Base-by-base conservation (phyloP, 2,797 vertebrate genomes). In the Microtus obscurus region DNA sequence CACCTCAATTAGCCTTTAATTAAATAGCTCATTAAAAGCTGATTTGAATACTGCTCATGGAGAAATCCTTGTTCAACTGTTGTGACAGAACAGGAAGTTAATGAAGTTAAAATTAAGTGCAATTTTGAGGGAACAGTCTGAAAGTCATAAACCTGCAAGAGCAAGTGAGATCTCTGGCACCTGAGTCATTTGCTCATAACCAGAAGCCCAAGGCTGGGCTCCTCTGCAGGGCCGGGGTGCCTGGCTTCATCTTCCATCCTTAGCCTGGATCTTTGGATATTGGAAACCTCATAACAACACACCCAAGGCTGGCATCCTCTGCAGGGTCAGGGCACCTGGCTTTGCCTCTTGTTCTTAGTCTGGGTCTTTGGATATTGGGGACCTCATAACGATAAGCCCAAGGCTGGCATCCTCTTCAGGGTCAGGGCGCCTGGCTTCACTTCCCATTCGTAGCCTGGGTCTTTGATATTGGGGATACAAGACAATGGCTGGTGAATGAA, bases 1-100 rank as follows among this genome's bases (percentile, higher is more conserved):
- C 98, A 99, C 98, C 98, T 99, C 98, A 99, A 99, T 99, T 99
- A 99, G 98, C 98, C 98, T 99, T 99, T 99, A 98, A 99, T 99
- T 99, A 99, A 99, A 98, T 98, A 98, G 97, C 98, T 98, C 97
- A 98, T 99, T 99, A 98, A 98, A 99, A 98, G 96, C 97, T 98
- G 98, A 98, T 98, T 98, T 98, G 98, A 98, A 98, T 98, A 97
- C 97, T 97, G 94, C 97, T 98, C 96, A 96, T 97, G 97, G 98
- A 98, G 97, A 98, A 98, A 98, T 98, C 93, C 97, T 98, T 93
- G 87, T 96, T 98, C 97, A 94, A 94, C 96, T 98, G 96, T 98
- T 98, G 90, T 85, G 97, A 98, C 97, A 97, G 97, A 98, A 98
- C 93, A 98, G 97, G 98, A 98, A 98, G 97, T 95, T 98, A 98